A percentile compares a stretch with the other conserved stretches of the same genome.
Conservation (phyloP, 2,113 vertebrate species). For the Electrona antarctica region DNA sequence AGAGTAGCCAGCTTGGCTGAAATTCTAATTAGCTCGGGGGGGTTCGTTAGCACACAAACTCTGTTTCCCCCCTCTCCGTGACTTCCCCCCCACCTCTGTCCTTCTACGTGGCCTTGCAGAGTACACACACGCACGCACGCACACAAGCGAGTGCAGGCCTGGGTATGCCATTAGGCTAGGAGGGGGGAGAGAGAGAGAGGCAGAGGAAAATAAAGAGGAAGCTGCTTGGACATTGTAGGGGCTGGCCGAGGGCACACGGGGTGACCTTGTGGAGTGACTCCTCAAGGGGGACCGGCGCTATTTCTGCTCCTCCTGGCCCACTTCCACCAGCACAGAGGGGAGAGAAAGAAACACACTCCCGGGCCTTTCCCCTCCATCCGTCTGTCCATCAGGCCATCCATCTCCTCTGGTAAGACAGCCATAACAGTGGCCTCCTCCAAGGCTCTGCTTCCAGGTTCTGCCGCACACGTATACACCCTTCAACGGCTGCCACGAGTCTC, state of each 20-base stretch:
- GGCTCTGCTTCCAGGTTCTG: conserved; percentile 43
- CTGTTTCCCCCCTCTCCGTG: not conserved
- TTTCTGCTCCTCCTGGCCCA: conserved; percentile 71
- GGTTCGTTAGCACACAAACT: conserved; percentile 67
- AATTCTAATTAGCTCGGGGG: conserved; percentile 72
- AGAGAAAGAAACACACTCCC: conserved; percentile 38
- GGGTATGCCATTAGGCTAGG: conserved; percentile 66
- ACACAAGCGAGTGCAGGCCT: conserved; percentile 39
- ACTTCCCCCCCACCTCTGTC: conserved; percentile 8
- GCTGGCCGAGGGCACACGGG: conserved; percentile 52
- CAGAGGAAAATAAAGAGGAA: conserved; percentile 18
- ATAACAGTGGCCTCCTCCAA: conserved; percentile 44
- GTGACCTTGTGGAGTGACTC: conserved; percentile 77
- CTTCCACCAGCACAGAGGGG: conserved; percentile 55
- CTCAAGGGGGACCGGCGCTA: conserved; percentile 65
- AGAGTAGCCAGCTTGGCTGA: conserved; percentile 59
- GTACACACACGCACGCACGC: not conserved
- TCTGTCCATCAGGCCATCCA: conserved; percentile 68
- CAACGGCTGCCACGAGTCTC: conserved; percentile 27
- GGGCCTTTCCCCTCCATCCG: conserved; percentile 46
- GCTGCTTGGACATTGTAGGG: conserved; percentile 61
- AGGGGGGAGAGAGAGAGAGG: conserved; percentile 31
- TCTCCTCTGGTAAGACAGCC: conserved; percentile 35
- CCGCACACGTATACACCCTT: conserved; percentile 24
- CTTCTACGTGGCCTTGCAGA: conserved; percentile 35